Evolutionary conservation across 2,888 invertebrate genomes (phyloP), one percentile per base, ranked within the genome.

Genomic region (Prosapia bicincta): DNA sequence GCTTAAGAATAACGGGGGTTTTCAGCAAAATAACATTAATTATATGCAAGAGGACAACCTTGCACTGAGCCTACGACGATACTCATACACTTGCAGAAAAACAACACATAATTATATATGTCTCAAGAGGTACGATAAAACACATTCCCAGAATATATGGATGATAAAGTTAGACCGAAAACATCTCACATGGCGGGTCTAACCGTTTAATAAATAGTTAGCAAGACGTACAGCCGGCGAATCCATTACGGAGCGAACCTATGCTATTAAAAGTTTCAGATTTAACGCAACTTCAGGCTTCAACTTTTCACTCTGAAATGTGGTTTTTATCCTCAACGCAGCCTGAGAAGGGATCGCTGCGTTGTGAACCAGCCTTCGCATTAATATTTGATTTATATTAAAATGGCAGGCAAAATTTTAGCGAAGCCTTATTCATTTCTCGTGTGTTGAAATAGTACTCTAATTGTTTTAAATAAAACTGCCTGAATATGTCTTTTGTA

Each of bases 231-330:
- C 54, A 5, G n/a, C 54, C 20, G 20, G 54, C 13, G 3, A n/a
- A 54, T 54, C 54, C 54, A 54, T 54, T 54, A 54, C 54, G 3
- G 54, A 3, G 20, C 5, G 38, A 54, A 20, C 20, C 54, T 54
- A 54, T 54, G 54, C 54, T 54, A 54, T 54, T 54, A 54, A 54
- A 54, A 54, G 54, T 54, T 54, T 54, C 54, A 20, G 54, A 54
- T 54, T 54, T 54, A 5, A 20, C 20, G 54, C 54, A 54, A 20
- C 72, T 67, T 38, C 32, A 30, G 24, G 28, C 72, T 67, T 66
- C 67, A 72, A 72, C 72, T 72, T 72, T 72, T 23, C 72, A 72
- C 71, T 71, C 71, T 28, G 67, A 72, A 67, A 54, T 54, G 54
- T 54, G 54, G 54, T 54, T 54, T 54, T 54, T 54, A n/a, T 54